A percentile compares a stretch with the other conserved stretches of the same genome.
Conservation (phyloP, 1,140 invertebrate genomes). For the Conus betulinus region DNA sequence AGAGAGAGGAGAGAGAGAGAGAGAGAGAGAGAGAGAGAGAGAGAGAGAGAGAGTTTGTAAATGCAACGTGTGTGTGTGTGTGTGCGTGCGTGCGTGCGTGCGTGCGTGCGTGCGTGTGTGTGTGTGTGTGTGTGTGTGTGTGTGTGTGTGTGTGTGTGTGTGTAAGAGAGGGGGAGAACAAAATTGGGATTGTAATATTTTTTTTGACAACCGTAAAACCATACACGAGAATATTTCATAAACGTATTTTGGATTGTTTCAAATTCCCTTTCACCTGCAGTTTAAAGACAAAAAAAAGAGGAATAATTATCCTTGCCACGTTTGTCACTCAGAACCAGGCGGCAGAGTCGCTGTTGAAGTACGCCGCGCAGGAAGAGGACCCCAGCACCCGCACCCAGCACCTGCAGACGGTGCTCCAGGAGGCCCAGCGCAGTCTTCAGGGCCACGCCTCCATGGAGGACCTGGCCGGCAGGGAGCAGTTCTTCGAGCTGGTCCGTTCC, state of each 20-base stretch:
- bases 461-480: conserved; percentile 23
- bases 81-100: not conserved
- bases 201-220: no score
- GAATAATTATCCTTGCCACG: not conserved
- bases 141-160: conserved; percentile 11
- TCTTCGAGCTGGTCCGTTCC: conserved; percentile 41
- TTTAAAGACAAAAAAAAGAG: not conserved
- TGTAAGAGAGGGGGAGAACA: not conserved
- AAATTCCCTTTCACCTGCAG: not conserved
- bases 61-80: no score
- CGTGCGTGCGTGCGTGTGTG: not conserved
- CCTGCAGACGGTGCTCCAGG: conserved; percentile 11
- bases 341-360: conserved; percentile 40
- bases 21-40: conserved; percentile 12
- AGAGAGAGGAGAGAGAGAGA: conserved; percentile 16
- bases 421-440: conserved; percentile 29
- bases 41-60: not conserved
- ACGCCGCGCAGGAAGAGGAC: conserved; percentile 22
- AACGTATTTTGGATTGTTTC: no score
- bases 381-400: not conserved
- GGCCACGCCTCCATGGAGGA: conserved; percentile 18
- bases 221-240: no score
- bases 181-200: no score
- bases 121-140: conserved; percentile 1
- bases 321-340: conserved; percentile 35